phyloP scores from a whole-genome alignment of 1,140 invertebrate genomes.

The Pseudomyrmex gracilis region DNA sequence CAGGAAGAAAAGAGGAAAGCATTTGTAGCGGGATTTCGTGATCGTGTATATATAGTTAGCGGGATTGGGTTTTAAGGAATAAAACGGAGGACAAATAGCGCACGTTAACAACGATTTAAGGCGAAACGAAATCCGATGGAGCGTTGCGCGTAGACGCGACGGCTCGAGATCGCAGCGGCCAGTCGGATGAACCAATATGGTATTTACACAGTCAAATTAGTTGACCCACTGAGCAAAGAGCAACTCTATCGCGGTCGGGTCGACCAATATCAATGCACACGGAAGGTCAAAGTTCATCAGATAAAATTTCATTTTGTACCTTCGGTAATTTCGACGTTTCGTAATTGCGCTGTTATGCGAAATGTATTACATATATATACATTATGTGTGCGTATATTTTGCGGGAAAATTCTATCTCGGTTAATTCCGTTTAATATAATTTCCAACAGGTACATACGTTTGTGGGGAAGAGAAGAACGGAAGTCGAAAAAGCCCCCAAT shows the following conservation, averaged over 20 bases:
- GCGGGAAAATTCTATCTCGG: neutral
- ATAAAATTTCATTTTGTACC: slow-evolving; percentile 38
- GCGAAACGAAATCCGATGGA: slow-evolving; percentile 7
- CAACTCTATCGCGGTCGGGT: slow-evolving; percentile 20
- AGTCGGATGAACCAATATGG: slow-evolving; percentile 45
- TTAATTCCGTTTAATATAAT: slow-evolving; percentile 39
- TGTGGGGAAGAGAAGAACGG: no score
- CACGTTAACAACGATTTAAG: neutral
- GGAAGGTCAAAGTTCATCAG: neutral
- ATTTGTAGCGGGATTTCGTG: slow-evolving; percentile 36
- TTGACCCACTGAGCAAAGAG: slow-evolving; percentile 40
- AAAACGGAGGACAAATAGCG: slow-evolving; percentile 22
- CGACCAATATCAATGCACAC: slow-evolving; percentile 9
- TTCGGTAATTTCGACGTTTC: neutral
- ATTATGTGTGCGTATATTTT: slow-evolving; percentile 1
- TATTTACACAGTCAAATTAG: slow-evolving; percentile 63
- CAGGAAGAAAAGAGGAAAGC: neutral
- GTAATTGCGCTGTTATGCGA: no score
- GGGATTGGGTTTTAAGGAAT: slow-evolving; percentile 20
- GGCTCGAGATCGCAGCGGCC: slow-evolving; percentile 42
- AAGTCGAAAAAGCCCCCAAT: neutral
- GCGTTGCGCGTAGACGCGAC: slow-evolving; percentile 22
- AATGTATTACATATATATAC: neutral
- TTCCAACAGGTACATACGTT: neutral
- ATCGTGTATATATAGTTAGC: neutral